These are phyloP conservation scores for Pseudopleuronectes americanus DNA, from an alignment of 2,797 vertebrate species.

Conservation along the genomic window DNA sequence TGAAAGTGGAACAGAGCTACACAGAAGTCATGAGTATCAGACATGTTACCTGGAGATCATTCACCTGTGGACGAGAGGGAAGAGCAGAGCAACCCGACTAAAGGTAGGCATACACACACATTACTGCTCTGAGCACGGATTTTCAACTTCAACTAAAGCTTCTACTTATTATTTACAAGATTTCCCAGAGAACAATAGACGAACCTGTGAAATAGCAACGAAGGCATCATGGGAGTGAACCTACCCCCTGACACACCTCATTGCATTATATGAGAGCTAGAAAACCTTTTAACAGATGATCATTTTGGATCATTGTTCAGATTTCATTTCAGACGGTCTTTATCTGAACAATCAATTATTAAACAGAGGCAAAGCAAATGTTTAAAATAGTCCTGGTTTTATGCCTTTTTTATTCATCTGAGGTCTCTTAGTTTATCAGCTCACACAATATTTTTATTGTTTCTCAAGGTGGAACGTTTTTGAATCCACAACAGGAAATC, in stretches of 20 bases:
- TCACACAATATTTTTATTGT: background rate
- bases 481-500: slow-evolving; percentile 58
- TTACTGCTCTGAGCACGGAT: background rate
- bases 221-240: background rate
- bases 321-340: background rate
- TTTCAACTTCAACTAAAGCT: background rate
- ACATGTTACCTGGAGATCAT: slow-evolving; percentile 59
- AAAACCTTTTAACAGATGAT: background rate
- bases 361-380: background rate
- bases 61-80: slow-evolving; percentile 29
- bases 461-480: slow-evolving; percentile 37
- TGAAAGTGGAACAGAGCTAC: background rate
- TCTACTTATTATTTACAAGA: too few relatives aligned
- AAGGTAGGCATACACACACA: slow-evolving; percentile 48
- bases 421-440: background rate
- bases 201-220: background rate
- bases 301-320: background rate
- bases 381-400: too few relatives aligned
- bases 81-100: slow-evolving; percentile 16
- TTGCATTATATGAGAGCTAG: background rate
- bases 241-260: background rate
- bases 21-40: slow-evolving; percentile 54
- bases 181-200: too few relatives aligned
- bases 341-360: background rate
- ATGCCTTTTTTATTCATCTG: too few relatives aligned